These are phyloP conservation scores for Corythornis leucogaster DNA, from an alignment of 2,797 vertebrate genomes.

Conservation along the genomic window DNA sequence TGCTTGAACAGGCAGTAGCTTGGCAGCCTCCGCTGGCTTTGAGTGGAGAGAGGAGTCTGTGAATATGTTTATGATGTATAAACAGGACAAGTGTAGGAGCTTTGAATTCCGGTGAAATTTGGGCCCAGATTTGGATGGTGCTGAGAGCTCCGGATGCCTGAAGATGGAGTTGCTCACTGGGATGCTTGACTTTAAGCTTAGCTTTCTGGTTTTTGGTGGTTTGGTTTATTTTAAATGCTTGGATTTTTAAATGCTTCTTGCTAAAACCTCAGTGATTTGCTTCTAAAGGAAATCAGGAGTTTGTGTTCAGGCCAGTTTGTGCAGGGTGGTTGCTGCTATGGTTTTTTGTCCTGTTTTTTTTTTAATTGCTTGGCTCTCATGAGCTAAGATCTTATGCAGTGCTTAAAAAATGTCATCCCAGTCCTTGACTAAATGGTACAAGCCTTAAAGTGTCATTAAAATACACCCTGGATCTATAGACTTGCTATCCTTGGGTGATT, in stretches of 20 bases:
- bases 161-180: not conserved
- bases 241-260: not conserved
- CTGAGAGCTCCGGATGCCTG: not conserved
- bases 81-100: not conserved
- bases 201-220: not conserved
- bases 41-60: not conserved
- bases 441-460: not conserved
- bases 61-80: not conserved
- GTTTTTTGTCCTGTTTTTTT: not conserved
- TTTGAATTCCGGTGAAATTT: not conserved
- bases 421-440: not conserved
- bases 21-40: not conserved
- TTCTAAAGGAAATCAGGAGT: not conserved
- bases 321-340: not conserved
- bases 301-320: not conserved
- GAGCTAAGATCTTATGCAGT: not conserved
- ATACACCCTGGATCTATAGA: not conserved
- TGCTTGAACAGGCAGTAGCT: not conserved
- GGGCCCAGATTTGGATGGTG: not conserved
- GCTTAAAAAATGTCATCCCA: not conserved
- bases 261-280: not conserved
- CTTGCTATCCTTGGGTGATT: not conserved
- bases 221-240: no score
- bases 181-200: slow-evolving; percentile 1
- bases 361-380: not conserved